phyloP scores from a whole-genome alignment of 2,113 vertebrate species.

The Plectropomus leopardus region DNA sequence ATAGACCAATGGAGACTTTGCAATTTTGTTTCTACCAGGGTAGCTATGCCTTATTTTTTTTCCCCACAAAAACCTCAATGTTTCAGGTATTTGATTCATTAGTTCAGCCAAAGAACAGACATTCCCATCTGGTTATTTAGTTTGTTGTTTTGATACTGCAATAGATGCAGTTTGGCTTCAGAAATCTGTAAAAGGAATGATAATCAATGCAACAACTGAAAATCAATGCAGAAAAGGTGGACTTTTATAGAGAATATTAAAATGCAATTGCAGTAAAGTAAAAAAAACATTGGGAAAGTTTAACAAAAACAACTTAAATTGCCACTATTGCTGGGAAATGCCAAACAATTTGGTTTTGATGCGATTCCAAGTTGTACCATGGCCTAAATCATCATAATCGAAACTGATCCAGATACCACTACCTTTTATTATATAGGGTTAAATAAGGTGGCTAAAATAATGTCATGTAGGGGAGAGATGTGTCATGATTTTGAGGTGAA shows the following conservation, averaged over 20 bases:
- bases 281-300: conserved; percentile 11
- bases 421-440: not conserved
- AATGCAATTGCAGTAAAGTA: not conserved
- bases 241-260: not conserved
- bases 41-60: not conserved
- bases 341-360: not conserved
- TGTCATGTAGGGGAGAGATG: too few species aligned
- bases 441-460: not conserved
- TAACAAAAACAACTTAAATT: conserved; percentile 33
- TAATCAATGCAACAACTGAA: not conserved
- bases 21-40: not conserved
- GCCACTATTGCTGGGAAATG: conserved; percentile 4
- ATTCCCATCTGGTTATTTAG: not conserved
- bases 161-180: not conserved
- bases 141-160: not conserved
- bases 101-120: not conserved
- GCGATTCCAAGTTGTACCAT: not conserved
- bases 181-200: not conserved
- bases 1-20: not conserved
- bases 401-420: not conserved
- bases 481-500: not conserved
- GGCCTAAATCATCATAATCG: not conserved
- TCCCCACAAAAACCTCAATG: not conserved
- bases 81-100: not conserved
- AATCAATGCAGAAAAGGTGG: too few species aligned